Conservation (phyloP, 2,113 vertebrate species). For the Tor tambroides region DNA sequence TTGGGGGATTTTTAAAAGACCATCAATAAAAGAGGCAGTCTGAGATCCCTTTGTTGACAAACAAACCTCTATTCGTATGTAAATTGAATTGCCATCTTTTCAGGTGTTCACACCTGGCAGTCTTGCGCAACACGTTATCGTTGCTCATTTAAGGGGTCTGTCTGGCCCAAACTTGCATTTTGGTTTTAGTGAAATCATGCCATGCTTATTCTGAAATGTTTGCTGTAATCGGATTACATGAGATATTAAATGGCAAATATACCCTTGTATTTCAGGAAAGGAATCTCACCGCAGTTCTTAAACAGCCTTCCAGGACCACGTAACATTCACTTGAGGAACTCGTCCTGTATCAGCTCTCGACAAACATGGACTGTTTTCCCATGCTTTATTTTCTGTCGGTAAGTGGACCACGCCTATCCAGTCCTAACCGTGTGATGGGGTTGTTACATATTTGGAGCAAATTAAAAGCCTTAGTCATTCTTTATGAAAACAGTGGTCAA, state of each 20-base stretch:
- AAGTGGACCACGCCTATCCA: slow-evolving; percentile 76
- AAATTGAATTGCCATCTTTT: too few relatives aligned
- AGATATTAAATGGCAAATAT: neutral
- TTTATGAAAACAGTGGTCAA: neutral
- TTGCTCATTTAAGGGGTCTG: neutral
- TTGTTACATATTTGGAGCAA: slow-evolving; percentile 23
- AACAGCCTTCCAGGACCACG: slow-evolving; percentile 77
- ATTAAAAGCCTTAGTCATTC: slow-evolving; percentile 41
- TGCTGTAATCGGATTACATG: neutral
- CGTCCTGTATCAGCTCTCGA: slow-evolving; percentile 86
- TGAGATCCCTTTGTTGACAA: too few relatives aligned
- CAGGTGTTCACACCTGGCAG: too few relatives aligned
- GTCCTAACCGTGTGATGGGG: slow-evolving; percentile 44
- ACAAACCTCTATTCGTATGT: too few relatives aligned
- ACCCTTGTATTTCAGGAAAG: slow-evolving; percentile 77
- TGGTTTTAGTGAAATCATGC: neutral
- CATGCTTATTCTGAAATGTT: neutral
- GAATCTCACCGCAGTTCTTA: slow-evolving; percentile 75
- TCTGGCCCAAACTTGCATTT: neutral
- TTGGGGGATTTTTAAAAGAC: too few relatives aligned
- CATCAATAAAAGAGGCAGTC: too few relatives aligned
- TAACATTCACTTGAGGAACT: slow-evolving; percentile 85
- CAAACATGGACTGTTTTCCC: slow-evolving; percentile 99
- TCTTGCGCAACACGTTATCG: too few relatives aligned
- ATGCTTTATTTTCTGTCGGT: slow-evolving; percentile 99